phyloP scores from a whole-genome alignment of 1,140 invertebrate species.

The Ctenoplectra terminalis region DNA sequence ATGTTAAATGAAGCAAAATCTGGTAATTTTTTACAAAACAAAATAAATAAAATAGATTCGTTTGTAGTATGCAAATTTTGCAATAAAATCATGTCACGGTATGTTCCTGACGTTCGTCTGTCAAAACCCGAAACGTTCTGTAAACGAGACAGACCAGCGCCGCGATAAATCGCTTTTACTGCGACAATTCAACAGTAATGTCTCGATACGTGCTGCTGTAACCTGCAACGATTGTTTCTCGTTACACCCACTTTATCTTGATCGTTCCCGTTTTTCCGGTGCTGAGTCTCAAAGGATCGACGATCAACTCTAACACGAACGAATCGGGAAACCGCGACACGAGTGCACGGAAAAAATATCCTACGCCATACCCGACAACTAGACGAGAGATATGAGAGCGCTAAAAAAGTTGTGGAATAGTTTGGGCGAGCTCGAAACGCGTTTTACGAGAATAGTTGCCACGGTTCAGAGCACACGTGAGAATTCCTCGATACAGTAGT shows the following conservation, averaged over 20 bases:
- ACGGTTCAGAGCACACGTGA: not conserved
- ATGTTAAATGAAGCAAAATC: too few relatives aligned
- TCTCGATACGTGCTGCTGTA: conserved; percentile 40
- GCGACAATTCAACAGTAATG: conserved; percentile 41
- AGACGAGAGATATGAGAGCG: not conserved
- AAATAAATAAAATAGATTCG: not conserved
- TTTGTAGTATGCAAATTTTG: not conserved
- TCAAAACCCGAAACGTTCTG: not conserved
- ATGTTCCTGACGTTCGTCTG: conserved; percentile 1
- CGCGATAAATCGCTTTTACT: conserved; percentile 59
- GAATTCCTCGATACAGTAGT: not conserved
- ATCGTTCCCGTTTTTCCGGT: conserved; percentile 26
- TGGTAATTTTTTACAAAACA: too few relatives aligned
- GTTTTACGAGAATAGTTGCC: not conserved
- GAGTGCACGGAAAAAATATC: not conserved
- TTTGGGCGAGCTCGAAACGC: not conserved
- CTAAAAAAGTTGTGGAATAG: not conserved
- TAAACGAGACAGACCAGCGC: conserved; percentile 17
- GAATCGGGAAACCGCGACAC: not conserved
- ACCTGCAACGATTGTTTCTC: conserved; percentile 40
- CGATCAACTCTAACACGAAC: not conserved
- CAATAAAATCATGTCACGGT: too few relatives aligned
- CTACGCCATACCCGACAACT: not conserved
- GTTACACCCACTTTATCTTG: conserved; percentile 37
- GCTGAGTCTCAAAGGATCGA: conserved; percentile 14